Base-by-base conservation (phyloP, 1,140 invertebrate genomes). In the Scaptomyza hsui region DNA sequence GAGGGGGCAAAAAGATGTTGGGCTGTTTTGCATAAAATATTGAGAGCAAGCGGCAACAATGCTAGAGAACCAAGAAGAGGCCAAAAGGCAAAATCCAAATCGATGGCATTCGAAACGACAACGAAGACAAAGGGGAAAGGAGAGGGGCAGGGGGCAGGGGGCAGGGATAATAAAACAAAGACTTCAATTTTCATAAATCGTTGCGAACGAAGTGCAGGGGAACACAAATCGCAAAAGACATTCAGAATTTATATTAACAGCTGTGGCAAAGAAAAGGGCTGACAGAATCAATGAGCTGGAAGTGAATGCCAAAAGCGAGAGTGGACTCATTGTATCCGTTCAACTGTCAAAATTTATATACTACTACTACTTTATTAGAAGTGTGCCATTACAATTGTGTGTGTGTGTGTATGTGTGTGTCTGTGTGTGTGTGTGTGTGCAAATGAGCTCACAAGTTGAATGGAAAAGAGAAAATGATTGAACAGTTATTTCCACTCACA, bases 141-240 rank as follows among this genome's bases (percentile, higher is more conserved):
- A 5, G 10, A 37, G 10, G 26, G 32, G 32, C 10, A 41, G 64
- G 37, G 9, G 3, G 35, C 35, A 60, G 41, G 52, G 24, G 10
- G 21, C 48, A 37, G 57, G 59, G 59, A 72, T 79, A 83, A 78
- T 88, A 77, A 88, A 86, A 86, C 81, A 86, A 72, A 81, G 74
- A 86, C 70, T 85, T 86, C 64, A 88, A 86, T 86, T 86, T 86
- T 86, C 81, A 86, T 88, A 86, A 86, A 86, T 77, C 82, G 81
- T 68, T 76, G 81, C 73, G 45, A 56, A n/a, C n/a, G n/a, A 51
- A 37, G 32, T 37, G 32, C 32, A 37, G 10, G 37, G 12, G 32
- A n/a, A n/a, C n/a, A 12, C 12, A n/a, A 37, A 37, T 37, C 32
- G 32, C n/a, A 37, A 37, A 37, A 86, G 72, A 64, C 52, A 70